Percentiles rank a stretch among this genome's conserved stretches.
Conservation (phyloP, 2,113 vertebrate species). For the Chrysochloris asiatica region DNA sequence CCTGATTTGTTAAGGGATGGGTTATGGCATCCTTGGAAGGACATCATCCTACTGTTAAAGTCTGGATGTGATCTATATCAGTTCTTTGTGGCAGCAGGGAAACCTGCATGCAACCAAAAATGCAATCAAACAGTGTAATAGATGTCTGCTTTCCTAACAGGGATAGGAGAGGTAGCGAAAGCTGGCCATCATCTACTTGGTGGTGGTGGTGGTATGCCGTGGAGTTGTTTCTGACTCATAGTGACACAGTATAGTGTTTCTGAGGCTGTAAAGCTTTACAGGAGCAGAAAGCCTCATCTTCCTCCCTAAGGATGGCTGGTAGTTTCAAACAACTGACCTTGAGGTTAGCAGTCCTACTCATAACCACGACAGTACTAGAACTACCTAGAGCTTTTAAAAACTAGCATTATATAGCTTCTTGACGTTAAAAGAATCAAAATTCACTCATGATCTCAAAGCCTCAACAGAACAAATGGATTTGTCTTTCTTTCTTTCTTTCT, state of each 20-base stretch:
- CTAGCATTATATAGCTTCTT: neutral
- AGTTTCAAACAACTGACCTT: too few species aligned
- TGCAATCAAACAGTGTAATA: neutral
- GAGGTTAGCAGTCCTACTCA: too few species aligned
- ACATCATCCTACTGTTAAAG: neutral
- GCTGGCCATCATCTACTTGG: too few species aligned
- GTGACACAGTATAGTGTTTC: too few species aligned
- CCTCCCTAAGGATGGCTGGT: too few species aligned
- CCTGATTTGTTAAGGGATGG: neutral
- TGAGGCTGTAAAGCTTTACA: too few species aligned
- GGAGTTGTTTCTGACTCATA: too few species aligned
- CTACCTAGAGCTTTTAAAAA: too few species aligned
- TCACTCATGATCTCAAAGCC: neutral
- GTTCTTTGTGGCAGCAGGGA: neutral
- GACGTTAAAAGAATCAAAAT: neutral
- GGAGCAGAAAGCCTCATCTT: too few species aligned
- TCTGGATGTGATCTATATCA: neutral
- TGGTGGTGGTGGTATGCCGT: too few species aligned
- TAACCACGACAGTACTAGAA: too few species aligned
- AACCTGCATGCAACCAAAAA: neutral
- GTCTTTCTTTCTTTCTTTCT: neutral
- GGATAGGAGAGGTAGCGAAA: neutral
- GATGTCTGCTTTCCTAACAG: neutral
- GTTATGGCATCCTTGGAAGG: neutral
- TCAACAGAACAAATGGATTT: neutral